Conservation (phyloP, 2,888 invertebrate genomes). For the Aspidiotus rigidus region DNA sequence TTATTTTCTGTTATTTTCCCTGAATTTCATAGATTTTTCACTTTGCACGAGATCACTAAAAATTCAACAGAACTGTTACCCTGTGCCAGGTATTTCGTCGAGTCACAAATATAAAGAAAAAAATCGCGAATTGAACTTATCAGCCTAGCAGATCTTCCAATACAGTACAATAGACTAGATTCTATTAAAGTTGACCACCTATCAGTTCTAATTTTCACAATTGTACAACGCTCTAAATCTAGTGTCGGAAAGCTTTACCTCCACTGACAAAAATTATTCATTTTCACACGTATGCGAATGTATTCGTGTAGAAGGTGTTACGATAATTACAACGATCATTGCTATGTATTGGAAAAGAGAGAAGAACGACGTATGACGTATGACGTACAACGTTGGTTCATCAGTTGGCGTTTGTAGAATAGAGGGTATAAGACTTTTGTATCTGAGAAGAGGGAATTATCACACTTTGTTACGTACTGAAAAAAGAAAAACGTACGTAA, state of each 20-base stretch:
- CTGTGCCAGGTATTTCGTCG: constrained; percentile 1
- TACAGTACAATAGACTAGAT: not conserved
- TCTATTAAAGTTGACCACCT: not conserved
- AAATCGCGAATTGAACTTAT: constrained; percentile 1
- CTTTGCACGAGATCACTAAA: constrained; percentile 2
- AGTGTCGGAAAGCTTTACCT: constrained; percentile 2
- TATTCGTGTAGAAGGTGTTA: not conserved
- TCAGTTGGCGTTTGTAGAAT: constrained; percentile 1
- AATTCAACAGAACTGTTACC: not conserved
- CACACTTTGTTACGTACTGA: constrained; percentile 2
- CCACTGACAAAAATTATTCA: not conserved
- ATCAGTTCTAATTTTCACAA: constrained; percentile 1
- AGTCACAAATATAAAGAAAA: constrained; percentile 1
- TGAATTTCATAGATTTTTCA: too few relatives aligned
- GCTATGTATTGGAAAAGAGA: not conserved
- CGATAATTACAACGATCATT: not conserved
- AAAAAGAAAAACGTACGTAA: not conserved
- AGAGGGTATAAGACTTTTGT: constrained; percentile 1
- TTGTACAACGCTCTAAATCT: not conserved
- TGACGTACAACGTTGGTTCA: not conserved
- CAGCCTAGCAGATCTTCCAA: constrained; percentile 2
- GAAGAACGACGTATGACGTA: constrained; percentile 2
- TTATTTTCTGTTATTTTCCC: too few relatives aligned
- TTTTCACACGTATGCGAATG: not conserved
- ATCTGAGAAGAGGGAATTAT: constrained; percentile 1